These are phyloP conservation scores for Drosophila pandora DNA, from an alignment of 1,140 invertebrate species.

Conservation along the genomic window DNA sequence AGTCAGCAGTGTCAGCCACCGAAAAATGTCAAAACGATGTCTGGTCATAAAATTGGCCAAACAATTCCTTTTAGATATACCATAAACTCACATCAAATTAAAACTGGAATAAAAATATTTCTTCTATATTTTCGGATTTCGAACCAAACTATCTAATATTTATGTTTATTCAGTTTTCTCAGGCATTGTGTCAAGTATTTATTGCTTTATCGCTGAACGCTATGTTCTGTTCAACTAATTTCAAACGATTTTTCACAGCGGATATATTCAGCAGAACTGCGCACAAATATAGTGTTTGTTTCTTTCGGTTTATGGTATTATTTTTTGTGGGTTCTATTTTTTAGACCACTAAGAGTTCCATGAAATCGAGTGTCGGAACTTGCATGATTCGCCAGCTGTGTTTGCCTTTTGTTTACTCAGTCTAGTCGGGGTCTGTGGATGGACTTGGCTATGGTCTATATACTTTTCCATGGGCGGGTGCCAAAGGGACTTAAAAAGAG, in stretches of 20 bases:
- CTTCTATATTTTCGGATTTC: background rate
- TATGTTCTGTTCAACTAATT: slow-evolving; percentile 69
- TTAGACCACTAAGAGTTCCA: slow-evolving; percentile 13
- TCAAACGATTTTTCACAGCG: slow-evolving; percentile 68
- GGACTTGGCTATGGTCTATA: slow-evolving; percentile 12
- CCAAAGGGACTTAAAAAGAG: slow-evolving; percentile 2
- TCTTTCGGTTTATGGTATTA: slow-evolving; percentile 23
- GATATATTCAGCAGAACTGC: slow-evolving; percentile 50
- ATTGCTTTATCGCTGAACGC: slow-evolving; percentile 60
- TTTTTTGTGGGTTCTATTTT: slow-evolving; percentile 21
- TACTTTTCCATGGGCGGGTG: slow-evolving; percentile 10
- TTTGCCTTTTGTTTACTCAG: slow-evolving; percentile 64
- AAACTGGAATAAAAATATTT: background rate
- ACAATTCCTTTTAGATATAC: background rate
- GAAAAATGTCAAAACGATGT: slow-evolving; percentile 7
- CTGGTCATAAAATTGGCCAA: slow-evolving; percentile 14
- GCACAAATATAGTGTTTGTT: slow-evolving; percentile 22
- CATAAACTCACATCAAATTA: background rate
- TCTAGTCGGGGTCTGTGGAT: slow-evolving; percentile 51
- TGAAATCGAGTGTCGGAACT: slow-evolving; percentile 37
- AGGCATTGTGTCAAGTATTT: slow-evolving; percentile 63
- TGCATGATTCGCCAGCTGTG: slow-evolving; percentile 55
- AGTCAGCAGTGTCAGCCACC: slow-evolving; percentile 29
- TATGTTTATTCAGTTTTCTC: background rate
- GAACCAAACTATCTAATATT: background rate